Conservation (phyloP, 2,888 invertebrate species). For the Perdita meconis region DNA sequence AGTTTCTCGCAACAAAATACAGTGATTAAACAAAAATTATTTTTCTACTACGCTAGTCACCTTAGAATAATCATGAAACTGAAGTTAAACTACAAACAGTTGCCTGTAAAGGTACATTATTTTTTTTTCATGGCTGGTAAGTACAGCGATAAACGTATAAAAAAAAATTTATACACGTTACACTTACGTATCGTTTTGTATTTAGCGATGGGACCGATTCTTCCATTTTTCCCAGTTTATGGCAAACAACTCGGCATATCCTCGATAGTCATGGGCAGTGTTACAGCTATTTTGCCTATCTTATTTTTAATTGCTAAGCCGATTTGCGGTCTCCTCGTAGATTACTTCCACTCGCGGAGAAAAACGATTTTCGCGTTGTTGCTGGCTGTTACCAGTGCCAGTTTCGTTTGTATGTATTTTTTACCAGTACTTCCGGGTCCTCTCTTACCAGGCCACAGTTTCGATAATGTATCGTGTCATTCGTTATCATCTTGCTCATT, state of each 20-base stretch:
- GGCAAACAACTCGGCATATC: constrained; percentile 92
- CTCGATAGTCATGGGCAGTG: constrained; percentile 90
- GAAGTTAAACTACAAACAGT: constrained; percentile 88
- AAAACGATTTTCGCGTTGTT: constrained; percentile 90
- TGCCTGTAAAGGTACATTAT: constrained; percentile 94
- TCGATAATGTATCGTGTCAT: constrained; percentile 67
- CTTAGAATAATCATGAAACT: constrained; percentile 74
- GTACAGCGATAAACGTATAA: constrained; percentile 65
- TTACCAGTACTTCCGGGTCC: constrained; percentile 84
- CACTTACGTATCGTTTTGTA: constrained; percentile 37
- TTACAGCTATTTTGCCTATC: constrained; percentile 91
- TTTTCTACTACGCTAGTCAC: background rate
- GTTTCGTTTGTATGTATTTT: constrained; percentile 90
- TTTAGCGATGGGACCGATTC: constrained; percentile 92
- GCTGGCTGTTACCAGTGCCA: constrained; percentile 88
- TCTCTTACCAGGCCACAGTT: constrained; percentile 59
- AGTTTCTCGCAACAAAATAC: background rate
- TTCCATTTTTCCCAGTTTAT: constrained; percentile 91
- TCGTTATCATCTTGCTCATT: constrained; percentile 37
- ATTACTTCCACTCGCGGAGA: constrained; percentile 89
- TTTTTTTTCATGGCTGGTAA: constrained; percentile 95
- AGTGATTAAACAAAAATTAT: background rate
- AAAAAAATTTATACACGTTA: background rate
- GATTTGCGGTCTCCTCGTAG: constrained; percentile 90
- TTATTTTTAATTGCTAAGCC: constrained; percentile 92